Conservation (phyloP, 2,888 invertebrate species). For the Helleia helle region DNA sequence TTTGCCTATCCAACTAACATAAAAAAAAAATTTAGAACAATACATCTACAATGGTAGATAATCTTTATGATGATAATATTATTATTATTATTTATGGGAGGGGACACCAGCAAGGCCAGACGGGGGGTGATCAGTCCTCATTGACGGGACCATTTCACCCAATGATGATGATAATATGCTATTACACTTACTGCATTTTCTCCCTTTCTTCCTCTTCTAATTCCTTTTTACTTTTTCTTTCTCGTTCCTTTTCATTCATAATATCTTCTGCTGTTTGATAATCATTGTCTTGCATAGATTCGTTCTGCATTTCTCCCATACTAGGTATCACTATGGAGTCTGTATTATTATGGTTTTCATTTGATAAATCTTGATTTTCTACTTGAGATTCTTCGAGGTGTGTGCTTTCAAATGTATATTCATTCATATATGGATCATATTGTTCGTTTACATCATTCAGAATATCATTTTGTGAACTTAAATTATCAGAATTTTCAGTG, state of each 20-base stretch:
- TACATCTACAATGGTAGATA: too few species aligned
- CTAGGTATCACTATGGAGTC: constrained; percentile 34
- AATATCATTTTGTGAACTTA: constrained; percentile 42
- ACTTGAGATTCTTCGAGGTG: constrained; percentile 32
- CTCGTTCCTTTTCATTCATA: constrained; percentile 76
- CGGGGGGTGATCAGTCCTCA: too few species aligned
- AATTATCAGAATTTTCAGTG: constrained; percentile 45
- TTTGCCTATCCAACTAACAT: too few species aligned
- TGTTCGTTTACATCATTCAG: constrained; percentile 44
- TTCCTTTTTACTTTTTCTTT: constrained; percentile 84
- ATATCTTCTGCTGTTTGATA: constrained; percentile 54
- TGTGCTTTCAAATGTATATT: constrained; percentile 49
- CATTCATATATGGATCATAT: constrained; percentile 55
- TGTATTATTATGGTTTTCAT: constrained; percentile 26
- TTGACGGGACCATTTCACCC: too few species aligned
- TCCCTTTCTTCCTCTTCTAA: constrained; percentile 95
- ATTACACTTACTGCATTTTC: constrained; percentile 94
- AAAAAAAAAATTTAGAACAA: too few species aligned
- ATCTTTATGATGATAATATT: too few species aligned
- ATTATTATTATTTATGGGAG: too few species aligned
- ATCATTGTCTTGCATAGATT: constrained; percentile 34
- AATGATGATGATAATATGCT: too few species aligned
- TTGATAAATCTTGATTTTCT: constrained; percentile 32
- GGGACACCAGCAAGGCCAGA: too few species aligned
- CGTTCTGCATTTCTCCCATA: constrained; percentile 37